Evolutionary conservation across 92 coral and sea anemone species (phyloP), one percentile per base, ranked within the genome.

Genomic region (Bergia sp.): DNA sequence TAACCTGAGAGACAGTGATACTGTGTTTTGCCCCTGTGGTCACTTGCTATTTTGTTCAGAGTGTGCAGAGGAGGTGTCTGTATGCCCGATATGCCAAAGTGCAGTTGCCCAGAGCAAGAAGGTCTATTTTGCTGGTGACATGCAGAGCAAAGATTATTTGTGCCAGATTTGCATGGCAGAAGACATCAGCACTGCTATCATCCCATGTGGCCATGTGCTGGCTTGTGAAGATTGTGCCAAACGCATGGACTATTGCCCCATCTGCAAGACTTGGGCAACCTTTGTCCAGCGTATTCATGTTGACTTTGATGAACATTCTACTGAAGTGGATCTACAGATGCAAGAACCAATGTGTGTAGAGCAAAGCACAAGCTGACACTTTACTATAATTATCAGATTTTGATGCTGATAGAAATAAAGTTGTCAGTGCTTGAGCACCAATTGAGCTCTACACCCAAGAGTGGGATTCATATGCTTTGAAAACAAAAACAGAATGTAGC

Each of bases 121-220:
- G 78, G 94, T 95, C 1, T 97, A 89, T 86, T 91, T 94, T 92
- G 94, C 97, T 37, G 95, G 93, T 83, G 98, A 97, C 81, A 92
- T 91, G 45, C 80, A 89, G 9, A 90, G 92, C 58, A 92, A 97
- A 81, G 99, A 95, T 74, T 94, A 92, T 88, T 85, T 94, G 47
- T 97, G 99, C 85, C 99, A 95, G 71, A 97, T 97, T 38, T 97
- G 99, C 73, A 97, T 97, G 99, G 98, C 93, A 89, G 93, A 95
- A 80, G 94, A 94, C 82, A 91, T 97, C 82, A 93, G 93, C 90
- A 97, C 99, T 21, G 98, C 93, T 47, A 95, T 97, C 80, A 94
- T 95, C 42, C 99, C 99, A 5, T 97, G 99, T 90, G 99, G 99
- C 15, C 99, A 97, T 84, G 94, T 92, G 18, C 92, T 93, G 79